Conservation (phyloP, 2,888 invertebrate species). For the Merodon equestris region DNA sequence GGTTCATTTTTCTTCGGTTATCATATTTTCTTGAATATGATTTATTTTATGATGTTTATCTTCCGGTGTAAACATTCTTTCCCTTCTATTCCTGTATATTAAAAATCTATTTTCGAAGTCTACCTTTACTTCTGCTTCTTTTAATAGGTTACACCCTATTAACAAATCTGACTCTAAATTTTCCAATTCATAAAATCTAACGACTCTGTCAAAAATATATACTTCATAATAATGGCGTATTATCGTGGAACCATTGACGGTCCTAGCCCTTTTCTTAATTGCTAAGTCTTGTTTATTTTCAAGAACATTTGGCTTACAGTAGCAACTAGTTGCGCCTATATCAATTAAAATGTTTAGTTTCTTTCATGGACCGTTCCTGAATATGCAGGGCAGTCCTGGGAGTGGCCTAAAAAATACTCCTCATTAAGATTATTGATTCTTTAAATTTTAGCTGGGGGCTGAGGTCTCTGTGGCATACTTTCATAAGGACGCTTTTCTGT, state of each 20-base stretch:
- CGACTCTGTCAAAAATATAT: neutral
- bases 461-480: neutral
- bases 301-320: neutral
- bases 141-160: slow-evolving; percentile 2
- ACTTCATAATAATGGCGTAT: neutral
- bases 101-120: neutral
- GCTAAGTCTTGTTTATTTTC: neutral
- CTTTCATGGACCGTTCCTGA: neutral
- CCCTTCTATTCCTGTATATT: no score
- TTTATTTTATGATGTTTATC: neutral
- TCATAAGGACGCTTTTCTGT: neutral
- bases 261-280: slow-evolving; percentile 9
- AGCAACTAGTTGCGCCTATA: slow-evolving; percentile 6
- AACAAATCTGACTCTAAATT: slow-evolving; percentile 5
- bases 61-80: no score
- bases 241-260: neutral
- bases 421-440: slow-evolving; percentile 7
- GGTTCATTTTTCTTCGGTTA: neutral
- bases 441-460: neutral
- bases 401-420: slow-evolving; percentile 8
- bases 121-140: neutral
- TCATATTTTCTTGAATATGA: neutral
- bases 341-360: slow-evolving; percentile 9
- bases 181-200: slow-evolving; percentile 14
- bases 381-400: slow-evolving; percentile 6